Conservation (phyloP, 2,888 invertebrate species). For the Kuschelorhynchus macadamiae region DNA sequence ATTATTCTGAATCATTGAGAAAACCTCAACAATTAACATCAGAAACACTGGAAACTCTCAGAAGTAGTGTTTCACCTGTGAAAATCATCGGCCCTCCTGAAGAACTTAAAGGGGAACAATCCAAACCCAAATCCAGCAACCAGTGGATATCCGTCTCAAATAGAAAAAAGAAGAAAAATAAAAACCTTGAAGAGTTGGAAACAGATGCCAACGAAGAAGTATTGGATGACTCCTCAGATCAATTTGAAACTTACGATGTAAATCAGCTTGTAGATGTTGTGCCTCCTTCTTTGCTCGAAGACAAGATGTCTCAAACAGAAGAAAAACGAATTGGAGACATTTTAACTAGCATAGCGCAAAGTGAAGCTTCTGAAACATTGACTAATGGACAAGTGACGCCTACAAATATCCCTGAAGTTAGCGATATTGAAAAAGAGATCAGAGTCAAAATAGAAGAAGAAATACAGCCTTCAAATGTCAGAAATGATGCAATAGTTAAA, state of each 20-base stretch:
- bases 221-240: slow-evolving; percentile 37
- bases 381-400: too few relatives aligned
- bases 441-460: slow-evolving; percentile 48
- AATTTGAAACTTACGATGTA: slow-evolving; percentile 62
- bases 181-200: slow-evolving; percentile 56
- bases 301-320: slow-evolving; percentile 46
- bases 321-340: slow-evolving; percentile 49
- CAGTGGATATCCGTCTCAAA: slow-evolving; percentile 67
- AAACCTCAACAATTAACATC: slow-evolving; percentile 18
- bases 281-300: slow-evolving; percentile 46
- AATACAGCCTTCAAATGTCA: slow-evolving; percentile 26
- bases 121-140: slow-evolving; percentile 49
- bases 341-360: slow-evolving; percentile 51
- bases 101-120: slow-evolving; percentile 14
- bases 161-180: slow-evolving; percentile 66
- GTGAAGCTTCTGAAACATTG: slow-evolving; percentile 22
- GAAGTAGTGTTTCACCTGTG: too few relatives aligned
- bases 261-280: slow-evolving; percentile 59
- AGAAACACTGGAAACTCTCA: slow-evolving; percentile 1
- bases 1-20: slow-evolving; percentile 49
- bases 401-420: slow-evolving; percentile 53
- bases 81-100: too few relatives aligned
- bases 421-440: slow-evolving; percentile 59
- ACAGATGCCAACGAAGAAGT: slow-evolving; percentile 29
- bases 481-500: slow-evolving; percentile 32